Conservation (phyloP, 2,113 vertebrate genomes). For the Phycodurus eques region DNA sequence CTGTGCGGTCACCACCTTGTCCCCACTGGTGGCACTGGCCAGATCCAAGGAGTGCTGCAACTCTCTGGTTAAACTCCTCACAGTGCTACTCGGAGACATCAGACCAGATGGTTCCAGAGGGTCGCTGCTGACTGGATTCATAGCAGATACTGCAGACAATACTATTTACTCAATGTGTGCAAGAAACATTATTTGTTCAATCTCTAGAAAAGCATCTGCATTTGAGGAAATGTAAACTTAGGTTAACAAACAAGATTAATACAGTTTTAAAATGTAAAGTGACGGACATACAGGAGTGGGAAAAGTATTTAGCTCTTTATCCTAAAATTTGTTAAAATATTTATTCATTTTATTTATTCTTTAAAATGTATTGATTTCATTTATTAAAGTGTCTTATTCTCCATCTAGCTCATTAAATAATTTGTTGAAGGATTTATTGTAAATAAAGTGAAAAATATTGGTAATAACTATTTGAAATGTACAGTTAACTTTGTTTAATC, state of each 20-base stretch:
- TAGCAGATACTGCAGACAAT: slow-evolving; percentile 36
- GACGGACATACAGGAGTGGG: too few relatives aligned
- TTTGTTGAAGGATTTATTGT: too few relatives aligned
- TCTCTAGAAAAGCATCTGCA: background rate
- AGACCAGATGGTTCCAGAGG: slow-evolving; percentile 75
- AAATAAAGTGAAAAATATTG: too few relatives aligned
- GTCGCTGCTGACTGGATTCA: slow-evolving; percentile 57
- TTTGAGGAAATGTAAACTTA: background rate
- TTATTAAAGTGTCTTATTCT: too few relatives aligned
- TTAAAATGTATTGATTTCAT: too few relatives aligned
- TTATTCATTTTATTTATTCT: too few relatives aligned
- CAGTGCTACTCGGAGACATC: slow-evolving; percentile 78
- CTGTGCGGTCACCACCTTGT: slow-evolving; percentile 96
- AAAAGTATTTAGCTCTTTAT: too few relatives aligned
- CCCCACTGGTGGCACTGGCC: slow-evolving; percentile 94
- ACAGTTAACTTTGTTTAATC: too few relatives aligned
- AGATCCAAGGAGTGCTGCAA: slow-evolving; percentile 94
- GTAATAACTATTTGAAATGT: too few relatives aligned
- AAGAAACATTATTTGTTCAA: background rate
- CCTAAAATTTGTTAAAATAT: too few relatives aligned
- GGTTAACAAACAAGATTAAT: background rate
- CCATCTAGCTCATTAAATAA: too few relatives aligned
- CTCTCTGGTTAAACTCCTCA: slow-evolving; percentile 84
- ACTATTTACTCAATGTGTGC: background rate
- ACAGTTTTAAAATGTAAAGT: background rate